Evolutionary conservation across 1,140 invertebrate genomes (phyloP).

Genomic region (Micrasema minimum): DNA sequence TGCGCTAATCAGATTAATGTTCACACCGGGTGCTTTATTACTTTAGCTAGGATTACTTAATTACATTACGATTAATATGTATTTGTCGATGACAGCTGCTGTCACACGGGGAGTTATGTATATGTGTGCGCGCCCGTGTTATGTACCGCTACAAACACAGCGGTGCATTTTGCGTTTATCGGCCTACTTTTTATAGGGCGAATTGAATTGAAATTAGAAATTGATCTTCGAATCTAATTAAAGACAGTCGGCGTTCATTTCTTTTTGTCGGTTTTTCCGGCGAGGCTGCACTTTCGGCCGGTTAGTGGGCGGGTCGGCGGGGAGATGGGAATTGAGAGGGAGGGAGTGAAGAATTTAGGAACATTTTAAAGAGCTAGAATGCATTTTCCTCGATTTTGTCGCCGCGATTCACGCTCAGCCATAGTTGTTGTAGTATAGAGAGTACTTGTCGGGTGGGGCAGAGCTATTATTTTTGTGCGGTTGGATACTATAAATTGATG

Average conservation of each 20-base stretch:
- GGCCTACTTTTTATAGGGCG: conserved; percentile 22
- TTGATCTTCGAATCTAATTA: conserved; percentile 37
- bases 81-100: conserved; percentile 30
- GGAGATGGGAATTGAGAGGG: too few relatives aligned
- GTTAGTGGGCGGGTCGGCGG: conserved; percentile 10
- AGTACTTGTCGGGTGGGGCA: conserved; percentile 26
- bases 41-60: conserved; percentile 10
- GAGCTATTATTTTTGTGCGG: conserved; percentile 19
- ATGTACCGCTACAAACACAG: conserved; percentile 9
- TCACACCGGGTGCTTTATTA: not conserved
- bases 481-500: conserved; percentile 17
- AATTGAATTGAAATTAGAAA: conserved; percentile 33
- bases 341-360: too few relatives aligned
- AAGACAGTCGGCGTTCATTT: conserved; percentile 20
- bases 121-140: not conserved
- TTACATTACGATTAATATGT: conserved; percentile 9
- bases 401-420: conserved; percentile 14
- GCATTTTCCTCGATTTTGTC: conserved; percentile 38
- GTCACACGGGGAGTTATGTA: conserved; percentile 25
- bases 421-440: not conserved
- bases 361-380: conserved; percentile 1
- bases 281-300: not conserved
- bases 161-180: conserved; percentile 21
- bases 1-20: conserved; percentile 7
- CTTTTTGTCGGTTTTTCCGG: not conserved